phyloP scores from a whole-genome alignment of 2,113 vertebrate species.

The Salvelinus namaycush region DNA sequence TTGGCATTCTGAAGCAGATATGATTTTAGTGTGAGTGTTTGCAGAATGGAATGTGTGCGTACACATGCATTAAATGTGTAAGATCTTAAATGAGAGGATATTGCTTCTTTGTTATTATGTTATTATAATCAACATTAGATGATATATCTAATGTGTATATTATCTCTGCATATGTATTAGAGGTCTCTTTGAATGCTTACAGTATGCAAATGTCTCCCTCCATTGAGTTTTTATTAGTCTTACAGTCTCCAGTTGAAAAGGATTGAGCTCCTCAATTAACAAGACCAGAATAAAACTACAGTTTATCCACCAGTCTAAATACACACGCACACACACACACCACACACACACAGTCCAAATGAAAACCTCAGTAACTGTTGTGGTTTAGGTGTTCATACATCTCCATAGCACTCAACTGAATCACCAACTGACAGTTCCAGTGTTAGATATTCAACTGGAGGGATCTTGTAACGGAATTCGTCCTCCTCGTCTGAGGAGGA shows the following conservation, averaged over 20 bases:
- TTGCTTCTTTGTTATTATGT: not conserved
- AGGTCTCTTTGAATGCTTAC: slow-evolving; percentile 40
- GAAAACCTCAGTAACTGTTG: no score
- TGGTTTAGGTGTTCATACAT: no score
- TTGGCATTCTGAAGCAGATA: not conserved
- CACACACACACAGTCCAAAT: no score
- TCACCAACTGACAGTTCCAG: no score
- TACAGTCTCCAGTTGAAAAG: slow-evolving; percentile 17
- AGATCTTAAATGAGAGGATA: not conserved
- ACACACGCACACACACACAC: no score
- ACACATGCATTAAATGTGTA: slow-evolving; percentile 3
- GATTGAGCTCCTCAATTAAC: slow-evolving; percentile 25
- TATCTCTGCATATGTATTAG: slow-evolving; percentile 15
- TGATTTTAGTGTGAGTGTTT: not conserved
- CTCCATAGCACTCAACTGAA: no score
- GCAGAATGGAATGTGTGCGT: not conserved
- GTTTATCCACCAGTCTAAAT: not conserved
- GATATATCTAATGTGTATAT: not conserved
- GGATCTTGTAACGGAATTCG: no score
- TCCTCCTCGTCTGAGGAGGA: no score
- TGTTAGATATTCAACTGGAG: no score
- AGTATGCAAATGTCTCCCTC: slow-evolving; percentile 51
- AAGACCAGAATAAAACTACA: not conserved
- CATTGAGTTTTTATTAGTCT: slow-evolving; percentile 59
- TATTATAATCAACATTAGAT: no score